These are phyloP conservation scores for Sinocyclocheilus rhinocerous DNA, from an alignment of 2,113 vertebrate genomes.

Conservation along the genomic window DNA sequence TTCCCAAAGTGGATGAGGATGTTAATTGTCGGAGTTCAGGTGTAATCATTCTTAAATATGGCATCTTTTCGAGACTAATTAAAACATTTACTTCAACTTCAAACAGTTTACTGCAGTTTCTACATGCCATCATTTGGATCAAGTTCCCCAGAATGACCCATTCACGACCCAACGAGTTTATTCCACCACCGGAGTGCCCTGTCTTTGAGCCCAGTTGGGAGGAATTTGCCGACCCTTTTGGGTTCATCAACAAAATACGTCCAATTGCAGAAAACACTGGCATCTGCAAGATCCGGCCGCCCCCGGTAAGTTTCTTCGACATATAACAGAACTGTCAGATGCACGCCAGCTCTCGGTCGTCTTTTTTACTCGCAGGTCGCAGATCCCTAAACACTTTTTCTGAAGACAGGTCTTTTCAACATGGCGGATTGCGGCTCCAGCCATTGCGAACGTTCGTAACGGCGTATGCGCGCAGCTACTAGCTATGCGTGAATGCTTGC, in stretches of 20 bases:
- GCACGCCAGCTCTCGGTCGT: neutral
- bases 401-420: conserved; percentile 82
- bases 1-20: conserved; percentile 76
- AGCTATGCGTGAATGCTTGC: conserved; percentile 33
- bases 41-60: conserved; percentile 51
- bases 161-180: conserved; percentile 85
- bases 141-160: conserved; percentile 77
- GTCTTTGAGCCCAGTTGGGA: conserved; percentile 97
- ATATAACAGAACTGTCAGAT: conserved; percentile 25
- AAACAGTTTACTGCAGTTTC: conserved; percentile 55
- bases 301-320: conserved; percentile 82
- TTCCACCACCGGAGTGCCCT: conserved; percentile 94
- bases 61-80: conserved; percentile 33
- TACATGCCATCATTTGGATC: conserved; percentile 57
- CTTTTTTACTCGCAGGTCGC: conserved; percentile 2
- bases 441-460: conserved; percentile 63
- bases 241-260: conserved; percentile 97
- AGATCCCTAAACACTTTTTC: conserved; percentile 72
- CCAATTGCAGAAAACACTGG: conserved; percentile 96
- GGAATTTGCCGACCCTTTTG: conserved; percentile 93
- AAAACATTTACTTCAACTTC: conserved; percentile 45
- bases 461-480: conserved; percentile 25
- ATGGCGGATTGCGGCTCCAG: conserved; percentile 85
- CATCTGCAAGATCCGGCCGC: conserved; percentile 95
- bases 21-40: conserved; percentile 62